These are phyloP conservation scores for Microtus ochrogaster DNA, from an alignment of 2,113 vertebrate genomes.

Conservation along the genomic window DNA sequence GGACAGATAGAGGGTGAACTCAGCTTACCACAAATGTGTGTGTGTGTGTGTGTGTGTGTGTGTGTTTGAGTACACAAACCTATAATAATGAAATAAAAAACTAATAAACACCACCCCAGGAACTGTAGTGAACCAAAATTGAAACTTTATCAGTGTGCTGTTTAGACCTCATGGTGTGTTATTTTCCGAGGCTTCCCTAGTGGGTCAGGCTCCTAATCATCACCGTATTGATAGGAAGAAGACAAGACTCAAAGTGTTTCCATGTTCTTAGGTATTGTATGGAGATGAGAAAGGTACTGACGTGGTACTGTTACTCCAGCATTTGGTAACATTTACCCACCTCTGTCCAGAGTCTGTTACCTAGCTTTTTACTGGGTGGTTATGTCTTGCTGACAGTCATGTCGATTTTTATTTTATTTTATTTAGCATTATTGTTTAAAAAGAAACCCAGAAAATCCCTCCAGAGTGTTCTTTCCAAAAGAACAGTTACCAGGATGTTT, in stretches of 20 bases:
- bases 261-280: background rate
- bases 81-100: background rate
- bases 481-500: background rate
- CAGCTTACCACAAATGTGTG: background rate
- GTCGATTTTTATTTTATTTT: background rate
- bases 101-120: background rate
- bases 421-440: background rate
- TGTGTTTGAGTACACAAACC: background rate
- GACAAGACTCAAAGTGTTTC: accelerated
- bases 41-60: background rate
- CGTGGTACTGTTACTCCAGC: background rate
- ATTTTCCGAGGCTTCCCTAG: background rate
- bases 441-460: background rate
- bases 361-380: background rate
- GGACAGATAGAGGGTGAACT: background rate
- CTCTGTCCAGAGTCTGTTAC: background rate
- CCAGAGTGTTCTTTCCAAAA: background rate
- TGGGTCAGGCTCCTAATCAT: background rate
- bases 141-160: background rate
- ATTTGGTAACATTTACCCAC: background rate
- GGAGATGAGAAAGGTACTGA: background rate
- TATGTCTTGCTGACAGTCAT: background rate
- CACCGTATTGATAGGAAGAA: background rate
- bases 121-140: background rate
- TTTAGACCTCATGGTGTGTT: background rate